Base-by-base conservation (phyloP, 2,797 vertebrate genomes). In the Rhinoraja longicauda region DNA sequence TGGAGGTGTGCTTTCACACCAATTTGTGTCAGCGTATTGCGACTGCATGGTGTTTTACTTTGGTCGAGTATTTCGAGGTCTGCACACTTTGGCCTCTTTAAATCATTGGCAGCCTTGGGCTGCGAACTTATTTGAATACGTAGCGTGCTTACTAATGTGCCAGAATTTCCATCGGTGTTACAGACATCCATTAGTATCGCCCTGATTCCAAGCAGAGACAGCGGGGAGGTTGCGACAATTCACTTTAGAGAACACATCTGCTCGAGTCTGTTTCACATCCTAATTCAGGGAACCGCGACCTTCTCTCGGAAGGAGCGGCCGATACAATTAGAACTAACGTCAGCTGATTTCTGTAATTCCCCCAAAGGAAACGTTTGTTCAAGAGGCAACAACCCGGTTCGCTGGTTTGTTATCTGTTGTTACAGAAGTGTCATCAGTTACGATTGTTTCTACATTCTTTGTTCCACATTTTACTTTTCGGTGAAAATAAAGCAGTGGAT, bases 311-410 rank as follows among this genome's bases (percentile, higher is more conserved):
- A 57, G 29, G 90, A 92, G 70, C 70, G 53, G 21, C 2, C 26
- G 39, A 17, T 72, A 67, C 67, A 75, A 92, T 73, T 92, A 72
- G 53, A 73, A 92, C 67, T 57, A 73, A 75, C 70, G 39, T 53
- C 70, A 75, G 90, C 67, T 92, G 36, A 75, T 75, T 92, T 92
- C 90, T 92, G 67, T 53, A 73, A 92, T 75, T 92, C 70, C 70
- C 67, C 67, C 39, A 92, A 72, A 92, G 70, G 90, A 92, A 92
- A 92, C 70, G 72, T 92, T 21, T 12, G 36, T 92, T 73, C 39
- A 75, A 92, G 70, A 45, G 45, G 70, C 36, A 73, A 57, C 10
- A 53, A 0, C 90, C 90, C 7, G 15, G 70, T 26, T 88, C 7
- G 84, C 59, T 75, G 45, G 0, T n/a, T 73, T 91, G 90, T 91